Conservation (phyloP, 2,113 vertebrate species). For the Stictonetta naevosa region DNA sequence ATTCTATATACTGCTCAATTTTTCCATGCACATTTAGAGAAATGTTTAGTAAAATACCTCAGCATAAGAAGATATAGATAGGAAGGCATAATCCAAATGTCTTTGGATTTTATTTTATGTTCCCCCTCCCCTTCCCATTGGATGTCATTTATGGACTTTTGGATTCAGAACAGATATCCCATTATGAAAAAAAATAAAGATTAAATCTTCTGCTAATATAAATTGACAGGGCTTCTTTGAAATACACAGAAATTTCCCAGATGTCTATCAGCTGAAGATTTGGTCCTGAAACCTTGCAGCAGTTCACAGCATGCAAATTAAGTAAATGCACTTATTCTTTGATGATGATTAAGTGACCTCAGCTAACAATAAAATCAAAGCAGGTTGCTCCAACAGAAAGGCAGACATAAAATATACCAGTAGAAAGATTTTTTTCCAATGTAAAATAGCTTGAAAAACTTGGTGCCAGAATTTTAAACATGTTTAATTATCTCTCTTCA, state of each 20-base stretch:
- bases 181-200: conserved; percentile 1
- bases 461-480: background rate
- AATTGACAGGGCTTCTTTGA: background rate
- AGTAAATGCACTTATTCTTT: background rate
- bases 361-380: background rate
- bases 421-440: background rate
- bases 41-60: conserved; percentile 25
- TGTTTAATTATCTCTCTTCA: background rate
- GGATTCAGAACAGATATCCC: background rate
- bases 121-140: accelerated
- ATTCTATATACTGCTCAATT: background rate
- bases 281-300: background rate
- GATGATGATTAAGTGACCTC: background rate
- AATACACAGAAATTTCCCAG: background rate
- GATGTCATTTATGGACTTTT: background rate
- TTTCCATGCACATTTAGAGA: conserved; percentile 12
- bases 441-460: background rate
- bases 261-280: background rate
- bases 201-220: background rate
- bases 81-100: background rate
- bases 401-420: background rate
- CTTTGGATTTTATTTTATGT: background rate
- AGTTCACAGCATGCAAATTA: background rate
- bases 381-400: background rate
- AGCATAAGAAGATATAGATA: background rate